Percentiles rank a stretch among this genome's conserved stretches.
phyloP scores from a whole-genome alignment of 2,113 vertebrate genomes.

The Lethenteron camtschaticum region DNA sequence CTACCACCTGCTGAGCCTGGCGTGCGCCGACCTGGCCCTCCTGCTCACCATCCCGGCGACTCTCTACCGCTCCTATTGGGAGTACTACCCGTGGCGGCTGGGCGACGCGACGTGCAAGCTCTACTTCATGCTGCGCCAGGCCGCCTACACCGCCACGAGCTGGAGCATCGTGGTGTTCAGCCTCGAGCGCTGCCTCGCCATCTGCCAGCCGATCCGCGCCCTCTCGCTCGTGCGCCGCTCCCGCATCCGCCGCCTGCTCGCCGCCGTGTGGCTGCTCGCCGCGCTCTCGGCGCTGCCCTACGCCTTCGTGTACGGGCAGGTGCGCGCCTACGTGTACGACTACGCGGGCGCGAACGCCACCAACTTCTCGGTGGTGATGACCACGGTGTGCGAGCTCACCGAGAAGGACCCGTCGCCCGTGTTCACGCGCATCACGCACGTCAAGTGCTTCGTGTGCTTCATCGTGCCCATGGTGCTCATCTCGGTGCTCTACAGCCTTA shows the following conservation, averaged over 20 bases:
- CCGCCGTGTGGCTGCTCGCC: slow-evolving; percentile 24
- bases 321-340: slow-evolving; percentile 28
- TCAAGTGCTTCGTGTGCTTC: slow-evolving; percentile 26
- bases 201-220: slow-evolving; percentile 40
- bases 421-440: slow-evolving; percentile 26
- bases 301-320: slow-evolving; percentile 28
- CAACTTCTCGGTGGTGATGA: slow-evolving; percentile 23
- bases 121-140: slow-evolving; percentile 33
- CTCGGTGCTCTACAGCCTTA: slow-evolving; percentile 27
- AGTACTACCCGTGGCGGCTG: slow-evolving; percentile 34
- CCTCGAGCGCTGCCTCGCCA: slow-evolving; percentile 27
- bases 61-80: slow-evolving; percentile 35
- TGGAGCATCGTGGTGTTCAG: slow-evolving; percentile 36
- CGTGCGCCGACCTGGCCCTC: slow-evolving; percentile 24
- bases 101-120: slow-evolving; percentile 25
- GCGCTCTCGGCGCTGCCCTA: slow-evolving; percentile 25
- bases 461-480: slow-evolving; percentile 27
- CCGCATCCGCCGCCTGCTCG: slow-evolving; percentile 21
- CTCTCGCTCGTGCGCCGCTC: slow-evolving; percentile 23
- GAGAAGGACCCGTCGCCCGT: slow-evolving; percentile 26
- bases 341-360: slow-evolving; percentile 20
- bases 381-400: slow-evolving; percentile 35
- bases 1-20: slow-evolving; percentile 29
- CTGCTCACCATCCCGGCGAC: slow-evolving; percentile 31
- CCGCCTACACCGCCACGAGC: slow-evolving; percentile 33